These are phyloP conservation scores for Chaetodon auriga DNA, from an alignment of 2,113 vertebrate genomes.

Conservation along the genomic window DNA sequence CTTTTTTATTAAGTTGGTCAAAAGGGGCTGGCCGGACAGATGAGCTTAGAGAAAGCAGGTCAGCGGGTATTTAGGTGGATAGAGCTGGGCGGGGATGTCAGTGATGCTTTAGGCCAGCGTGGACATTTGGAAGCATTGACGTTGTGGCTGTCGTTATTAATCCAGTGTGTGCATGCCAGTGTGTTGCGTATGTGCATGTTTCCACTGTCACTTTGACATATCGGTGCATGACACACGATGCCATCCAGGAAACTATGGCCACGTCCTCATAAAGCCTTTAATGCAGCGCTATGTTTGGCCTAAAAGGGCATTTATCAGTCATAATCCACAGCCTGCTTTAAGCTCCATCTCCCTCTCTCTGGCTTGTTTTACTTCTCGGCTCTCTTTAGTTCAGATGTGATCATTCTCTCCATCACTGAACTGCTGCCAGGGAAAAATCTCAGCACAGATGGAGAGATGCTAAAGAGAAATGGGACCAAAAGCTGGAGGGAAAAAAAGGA, in stretches of 20 bases:
- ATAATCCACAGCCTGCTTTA: conserved; percentile 67
- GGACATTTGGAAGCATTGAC: conserved; percentile 39
- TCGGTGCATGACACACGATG: conserved; percentile 21
- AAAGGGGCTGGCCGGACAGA: conserved; percentile 41
- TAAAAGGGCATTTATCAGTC: conserved; percentile 66
- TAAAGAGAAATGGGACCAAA: conserved; percentile 41
- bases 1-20: conserved; percentile 61
- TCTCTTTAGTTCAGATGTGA: conserved; percentile 44
- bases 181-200: conserved; percentile 30
- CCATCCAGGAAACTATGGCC: conserved; percentile 69
- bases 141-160: conserved; percentile 21
- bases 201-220: conserved; percentile 38
- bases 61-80: conserved; percentile 74
- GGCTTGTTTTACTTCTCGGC: conserved; percentile 26
- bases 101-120: neutral
- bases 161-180: conserved; percentile 21
- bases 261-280: conserved; percentile 69
- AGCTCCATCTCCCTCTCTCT: conserved; percentile 35
- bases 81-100: conserved; percentile 11
- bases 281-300: conserved; percentile 59
- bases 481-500: conserved; percentile 37
- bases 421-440: conserved; percentile 29
- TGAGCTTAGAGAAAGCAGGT: conserved; percentile 75
- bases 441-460: conserved; percentile 57
- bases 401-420: conserved; percentile 42